A percentile compares a stretch with the other conserved stretches of the same genome.
These are phyloP conservation scores for Drosophila sechellia DNA, from an alignment of 1,140 invertebrate species.

Conservation along the genomic window DNA sequence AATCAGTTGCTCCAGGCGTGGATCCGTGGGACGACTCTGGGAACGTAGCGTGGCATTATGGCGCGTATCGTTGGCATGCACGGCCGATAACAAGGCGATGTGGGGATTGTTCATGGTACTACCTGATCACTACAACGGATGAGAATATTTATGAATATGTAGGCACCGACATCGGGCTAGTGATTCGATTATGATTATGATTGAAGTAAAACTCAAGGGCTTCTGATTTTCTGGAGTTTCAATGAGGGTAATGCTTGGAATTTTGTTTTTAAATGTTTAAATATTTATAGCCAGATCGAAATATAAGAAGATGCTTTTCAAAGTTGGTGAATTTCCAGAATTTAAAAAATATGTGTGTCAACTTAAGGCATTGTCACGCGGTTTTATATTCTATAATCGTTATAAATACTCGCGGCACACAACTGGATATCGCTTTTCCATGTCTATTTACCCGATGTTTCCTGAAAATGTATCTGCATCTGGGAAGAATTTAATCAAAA, in stretches of 20 bases:
- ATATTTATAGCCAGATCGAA: no score
- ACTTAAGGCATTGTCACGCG: background rate
- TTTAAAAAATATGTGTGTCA: background rate
- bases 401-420: background rate
- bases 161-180: background rate
- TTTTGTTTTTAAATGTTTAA: background rate
- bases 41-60: constrained; percentile 14
- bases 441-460: constrained; percentile 7
- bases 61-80: constrained; percentile 11
- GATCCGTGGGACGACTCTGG: constrained; percentile 23
- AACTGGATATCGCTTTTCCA: constrained; percentile 1
- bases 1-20: constrained; percentile 53
- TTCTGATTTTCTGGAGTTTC: background rate
- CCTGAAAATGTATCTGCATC: constrained; percentile 6
- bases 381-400: background rate
- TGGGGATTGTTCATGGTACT: constrained; percentile 31
- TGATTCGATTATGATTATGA: background rate
- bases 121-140: background rate
- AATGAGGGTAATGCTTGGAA: background rate
- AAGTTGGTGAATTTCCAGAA: background rate
- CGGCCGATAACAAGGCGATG: constrained; percentile 16
- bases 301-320: background rate
- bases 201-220: background rate
- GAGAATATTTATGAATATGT: background rate
- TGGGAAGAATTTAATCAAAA: background rate